Evolutionary conservation across 2,113 vertebrate species (phyloP).

Genomic region (Hydrochoerus hydrochaeris): DNA sequence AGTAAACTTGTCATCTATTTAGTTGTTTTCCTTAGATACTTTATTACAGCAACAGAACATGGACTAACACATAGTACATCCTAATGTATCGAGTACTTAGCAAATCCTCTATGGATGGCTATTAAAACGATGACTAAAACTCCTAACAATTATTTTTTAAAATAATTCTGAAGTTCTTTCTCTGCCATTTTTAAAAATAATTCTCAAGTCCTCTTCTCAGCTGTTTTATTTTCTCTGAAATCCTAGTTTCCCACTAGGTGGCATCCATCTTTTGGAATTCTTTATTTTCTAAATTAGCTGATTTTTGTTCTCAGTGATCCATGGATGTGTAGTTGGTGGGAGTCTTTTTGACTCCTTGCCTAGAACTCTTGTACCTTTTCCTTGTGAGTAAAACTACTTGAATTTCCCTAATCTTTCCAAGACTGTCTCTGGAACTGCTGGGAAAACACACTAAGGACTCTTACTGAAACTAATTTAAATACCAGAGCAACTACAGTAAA

Average conservation of each 20-base stretch:
- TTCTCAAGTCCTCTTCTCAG: not conserved
- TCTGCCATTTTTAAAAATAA: not conserved
- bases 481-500: not conserved
- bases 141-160: not conserved
- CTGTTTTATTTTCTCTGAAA: not conserved
- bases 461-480: slow-evolving; percentile 44
- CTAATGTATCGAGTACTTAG: not conserved
- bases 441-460: not conserved
- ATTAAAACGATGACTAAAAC: not conserved
- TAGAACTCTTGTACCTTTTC: not conserved
- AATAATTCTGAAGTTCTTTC: not conserved
- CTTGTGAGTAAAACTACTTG: slow-evolving; percentile 56
- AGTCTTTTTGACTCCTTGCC: not conserved
- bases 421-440: not conserved
- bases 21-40: not conserved
- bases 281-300: not conserved
- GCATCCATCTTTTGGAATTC: slow-evolving; percentile 60
- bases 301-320: slow-evolving; percentile 27
- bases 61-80: not conserved
- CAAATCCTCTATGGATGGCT: not conserved
- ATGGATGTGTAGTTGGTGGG: not conserved
- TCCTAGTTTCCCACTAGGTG: slow-evolving; percentile 81
- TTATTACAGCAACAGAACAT: not conserved
- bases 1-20: not conserved
- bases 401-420: not conserved